Base-by-base conservation (phyloP, 2,888 invertebrate genomes). In the Mesodorylaimus sp. region DNA sequence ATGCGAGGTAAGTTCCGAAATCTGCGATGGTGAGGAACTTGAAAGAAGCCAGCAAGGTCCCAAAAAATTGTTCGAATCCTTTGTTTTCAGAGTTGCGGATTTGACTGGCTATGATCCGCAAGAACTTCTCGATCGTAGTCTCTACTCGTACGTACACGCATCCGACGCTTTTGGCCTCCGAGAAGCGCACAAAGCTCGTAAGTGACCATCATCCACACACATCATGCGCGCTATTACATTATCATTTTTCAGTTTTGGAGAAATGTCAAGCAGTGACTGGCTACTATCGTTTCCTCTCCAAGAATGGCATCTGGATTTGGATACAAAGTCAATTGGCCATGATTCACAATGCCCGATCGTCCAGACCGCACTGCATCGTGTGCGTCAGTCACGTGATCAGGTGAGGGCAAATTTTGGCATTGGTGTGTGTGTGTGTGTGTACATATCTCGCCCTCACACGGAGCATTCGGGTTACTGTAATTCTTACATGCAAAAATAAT, bases 251-350 rank as follows among this genome's bases (percentile, higher is more conserved):
- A 93, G 93, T 95, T 61, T 66, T 93, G 61, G 77, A 76, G 60
- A 93, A 93, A 72, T 91, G 89, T 1, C 93, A 95, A 73, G 91
- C 89, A 54, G 91, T 89, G 47, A 89, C 89, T 2, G 83, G 84
- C 63, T 95, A 95, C 73, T 95, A 89, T 74, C 77, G 93, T 58
- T 91, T 93, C 72, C 74, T 95, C 56, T 89, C 88, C 70, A 80
- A 82, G 3, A 91, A 91, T 1, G 93, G 93, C 45, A 23, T 28
- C 39, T 93, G 91, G 89, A 86, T 91, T 19, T 95, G 93, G 93
- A 83, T 93, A 78, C 93, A 95, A 72, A 89, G 88, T 64, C 89
- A 93, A 68, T 89, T 88, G 2, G 93, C 93, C 23, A 85, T 95
- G 52, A 91, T 95, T 1, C 89, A 91, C 73, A 93, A 95, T 69